These are phyloP conservation scores for Podabrus alpinus DNA, from an alignment of 2,888 invertebrate genomes.

Conservation along the genomic window DNA sequence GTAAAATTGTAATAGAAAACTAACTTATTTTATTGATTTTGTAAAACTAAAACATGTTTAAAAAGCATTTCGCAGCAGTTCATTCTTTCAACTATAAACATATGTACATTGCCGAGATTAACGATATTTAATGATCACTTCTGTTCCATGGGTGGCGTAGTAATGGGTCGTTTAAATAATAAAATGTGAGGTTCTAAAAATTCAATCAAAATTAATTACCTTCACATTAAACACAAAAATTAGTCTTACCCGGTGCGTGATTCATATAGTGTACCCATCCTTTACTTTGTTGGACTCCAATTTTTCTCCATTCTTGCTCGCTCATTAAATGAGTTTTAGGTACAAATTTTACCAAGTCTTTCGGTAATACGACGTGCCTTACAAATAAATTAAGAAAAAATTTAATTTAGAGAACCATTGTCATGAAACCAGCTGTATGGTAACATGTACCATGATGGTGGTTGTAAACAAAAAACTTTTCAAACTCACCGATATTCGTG, in stretches of 20 bases:
- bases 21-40: background rate
- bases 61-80: constrained; percentile 2
- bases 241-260: constrained; percentile 80
- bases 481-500: constrained; percentile 85
- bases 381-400: constrained; percentile 35
- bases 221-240: background rate
- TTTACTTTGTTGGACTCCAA: constrained; percentile 94
- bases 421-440: background rate
- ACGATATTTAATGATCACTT: background rate
- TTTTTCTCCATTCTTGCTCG: constrained; percentile 90
- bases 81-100: constrained; percentile 7
- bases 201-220: background rate
- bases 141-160: constrained; percentile 54
- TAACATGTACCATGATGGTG: background rate
- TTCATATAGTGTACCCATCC: constrained; percentile 98
- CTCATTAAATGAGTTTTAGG: constrained; percentile 93
- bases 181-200: constrained; percentile 84
- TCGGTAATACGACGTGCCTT: constrained; percentile 93
- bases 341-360: constrained; percentile 86
- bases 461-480: background rate
- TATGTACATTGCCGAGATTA: constrained; percentile 11
- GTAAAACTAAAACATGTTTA: background rate
- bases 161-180: constrained; percentile 77
- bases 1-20: background rate
- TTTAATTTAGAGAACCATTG: background rate